These are phyloP conservation scores for Apogon hyalosoma DNA, from an alignment of 2,797 vertebrate genomes.

Conservation along the genomic window DNA sequence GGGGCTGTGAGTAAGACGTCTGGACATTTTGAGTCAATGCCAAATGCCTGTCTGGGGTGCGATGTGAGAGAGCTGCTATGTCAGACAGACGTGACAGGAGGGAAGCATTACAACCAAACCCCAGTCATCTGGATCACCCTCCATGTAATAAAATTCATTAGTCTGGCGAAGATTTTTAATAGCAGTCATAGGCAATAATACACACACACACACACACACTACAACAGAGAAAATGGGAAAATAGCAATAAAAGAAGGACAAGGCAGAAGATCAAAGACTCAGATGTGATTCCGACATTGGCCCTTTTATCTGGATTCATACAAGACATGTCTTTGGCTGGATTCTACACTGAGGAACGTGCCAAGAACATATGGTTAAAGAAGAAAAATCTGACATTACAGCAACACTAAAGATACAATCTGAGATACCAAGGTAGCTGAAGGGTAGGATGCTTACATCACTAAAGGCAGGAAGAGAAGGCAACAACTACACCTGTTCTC, in stretches of 20 bases:
- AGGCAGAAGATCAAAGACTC: constrained; percentile 45
- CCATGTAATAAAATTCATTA: constrained; percentile 70
- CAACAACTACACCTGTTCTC: neutral
- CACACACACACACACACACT: constrained; percentile 6
- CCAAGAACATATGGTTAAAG: constrained; percentile 33
- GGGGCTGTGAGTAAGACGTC: constrained; percentile 83
- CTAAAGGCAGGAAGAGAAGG: neutral
- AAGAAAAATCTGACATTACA: constrained; percentile 23
- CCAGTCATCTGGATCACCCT: constrained; percentile 70
- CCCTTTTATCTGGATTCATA: constrained; percentile 34
- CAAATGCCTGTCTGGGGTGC: constrained; percentile 82
- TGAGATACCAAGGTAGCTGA: constrained; percentile 16
- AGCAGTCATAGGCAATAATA: constrained; percentile 48
- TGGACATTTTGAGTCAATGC: constrained; percentile 79
- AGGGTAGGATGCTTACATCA: neutral
- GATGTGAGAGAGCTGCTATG: constrained; percentile 68
- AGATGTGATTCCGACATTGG: constrained; percentile 50
- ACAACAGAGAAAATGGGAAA: constrained; percentile 45
- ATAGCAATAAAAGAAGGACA: constrained; percentile 45
- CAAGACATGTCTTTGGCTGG: constrained; percentile 21
- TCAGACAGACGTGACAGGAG: constrained; percentile 74
- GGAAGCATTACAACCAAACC: constrained; percentile 64
- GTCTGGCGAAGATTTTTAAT: constrained; percentile 72
- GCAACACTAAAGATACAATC: constrained; percentile 9
- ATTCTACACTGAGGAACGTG: constrained; percentile 1